These are phyloP conservation scores for Phocoena phocoena DNA, from an alignment of 2,113 vertebrate species.

Conservation along the genomic window DNA sequence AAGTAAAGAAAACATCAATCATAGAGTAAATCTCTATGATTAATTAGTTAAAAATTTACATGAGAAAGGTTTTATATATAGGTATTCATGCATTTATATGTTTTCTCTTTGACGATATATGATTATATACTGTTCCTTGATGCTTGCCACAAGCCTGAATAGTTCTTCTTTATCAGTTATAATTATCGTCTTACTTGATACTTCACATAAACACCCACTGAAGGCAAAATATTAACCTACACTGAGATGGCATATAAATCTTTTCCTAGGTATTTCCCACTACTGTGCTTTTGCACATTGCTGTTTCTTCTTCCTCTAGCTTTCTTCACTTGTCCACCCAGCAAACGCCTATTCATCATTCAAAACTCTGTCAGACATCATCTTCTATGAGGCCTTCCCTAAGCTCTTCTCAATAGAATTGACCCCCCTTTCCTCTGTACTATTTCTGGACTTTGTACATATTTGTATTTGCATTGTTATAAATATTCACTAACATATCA, in stretches of 20 bases:
- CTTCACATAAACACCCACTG: not conserved
- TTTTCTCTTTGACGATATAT: not conserved
- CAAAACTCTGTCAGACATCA: not conserved
- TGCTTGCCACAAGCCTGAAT: not conserved
- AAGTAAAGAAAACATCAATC: not conserved
- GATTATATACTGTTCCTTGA: not conserved
- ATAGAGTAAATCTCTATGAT: not conserved
- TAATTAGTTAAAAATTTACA: not conserved
- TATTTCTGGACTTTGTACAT: not conserved
- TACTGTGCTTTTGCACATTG: not conserved
- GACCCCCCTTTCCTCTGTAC: not conserved
- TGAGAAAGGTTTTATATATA: not conserved
- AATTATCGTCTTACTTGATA: not conserved
- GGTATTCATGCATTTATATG: not conserved
- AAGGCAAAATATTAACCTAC: not conserved
- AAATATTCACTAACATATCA: not conserved
- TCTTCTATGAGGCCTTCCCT: not conserved
- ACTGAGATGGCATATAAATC: not conserved
- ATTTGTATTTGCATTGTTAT: not conserved
- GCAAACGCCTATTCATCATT: not conserved
- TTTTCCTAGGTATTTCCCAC: not conserved
- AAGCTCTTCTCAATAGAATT: rapidly evolving
- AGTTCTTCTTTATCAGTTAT: not conserved
- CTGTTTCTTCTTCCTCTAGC: not conserved
- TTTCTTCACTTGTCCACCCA: not conserved